A percentile compares a stretch with the other conserved stretches of the same genome.
Evolutionary conservation across 2,888 invertebrate species (phyloP).

Genomic region (Escarpia spicata): DNA sequence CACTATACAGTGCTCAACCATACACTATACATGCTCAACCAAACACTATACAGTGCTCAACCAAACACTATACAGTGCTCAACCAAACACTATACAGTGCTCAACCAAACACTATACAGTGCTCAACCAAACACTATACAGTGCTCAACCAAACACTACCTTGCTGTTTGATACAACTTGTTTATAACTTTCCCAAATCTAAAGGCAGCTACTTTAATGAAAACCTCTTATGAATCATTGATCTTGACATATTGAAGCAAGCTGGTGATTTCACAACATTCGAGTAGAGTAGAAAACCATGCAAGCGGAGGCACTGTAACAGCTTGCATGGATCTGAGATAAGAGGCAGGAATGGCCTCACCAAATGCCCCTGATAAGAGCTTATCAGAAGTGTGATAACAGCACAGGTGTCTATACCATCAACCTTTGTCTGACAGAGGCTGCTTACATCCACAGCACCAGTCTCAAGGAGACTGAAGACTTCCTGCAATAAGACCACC

Average conservation of each 20-base stretch:
- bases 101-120: too few relatives aligned
- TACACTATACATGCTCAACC: too few relatives aligned
- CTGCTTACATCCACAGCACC: background rate
- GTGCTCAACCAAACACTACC: too few relatives aligned
- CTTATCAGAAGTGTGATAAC: conserved; percentile 1
- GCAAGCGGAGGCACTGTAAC: background rate
- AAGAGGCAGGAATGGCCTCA: background rate
- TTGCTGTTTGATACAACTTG: too few relatives aligned
- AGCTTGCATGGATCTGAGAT: background rate
- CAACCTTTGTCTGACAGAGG: background rate
- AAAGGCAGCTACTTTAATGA: too few relatives aligned
- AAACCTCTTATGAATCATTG: background rate
- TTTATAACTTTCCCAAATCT: too few relatives aligned
- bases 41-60: too few relatives aligned
- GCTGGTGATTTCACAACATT: background rate
- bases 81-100: too few relatives aligned
- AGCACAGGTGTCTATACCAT: background rate
- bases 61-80: too few relatives aligned
- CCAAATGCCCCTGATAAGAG: conserved; percentile 9
- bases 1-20: too few relatives aligned
- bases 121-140: too few relatives aligned
- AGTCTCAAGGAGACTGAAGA: background rate
- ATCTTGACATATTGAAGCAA: background rate
- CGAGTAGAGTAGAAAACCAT: background rate
- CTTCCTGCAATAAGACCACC: background rate